Base-by-base conservation (phyloP, 2,113 vertebrate genomes). In the Dendropsophus ebraccatus region DNA sequence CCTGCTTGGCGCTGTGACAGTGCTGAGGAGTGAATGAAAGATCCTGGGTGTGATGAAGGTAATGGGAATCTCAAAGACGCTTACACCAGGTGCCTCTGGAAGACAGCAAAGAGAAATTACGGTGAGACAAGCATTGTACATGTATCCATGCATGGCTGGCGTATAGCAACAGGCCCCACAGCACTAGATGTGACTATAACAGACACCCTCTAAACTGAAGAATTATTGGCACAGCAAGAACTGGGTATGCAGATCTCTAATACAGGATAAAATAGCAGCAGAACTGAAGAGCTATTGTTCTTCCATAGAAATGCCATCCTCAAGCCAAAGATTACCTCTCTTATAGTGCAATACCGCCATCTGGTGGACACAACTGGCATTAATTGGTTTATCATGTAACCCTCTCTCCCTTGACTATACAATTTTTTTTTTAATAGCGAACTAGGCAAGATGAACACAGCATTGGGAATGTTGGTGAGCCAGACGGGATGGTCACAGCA, bases 21-120 rank as follows among this genome's bases (percentile, higher is more conserved):
- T 80, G 84, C 52, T 11, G 76, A 50, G 85, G 67, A 70, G 67
- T 81, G 85, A 87, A 74, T 72, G 37, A 81, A 87, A 87, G 77
- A 74, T 81, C 77, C 72, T 52, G 77, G 50, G 78, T 81, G 85
- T 74, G 52, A 81, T 87, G 78, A 62, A 0, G 78, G 85, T 87
- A 56, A 74, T 72, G 52, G 19, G 13, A 4, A 52, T 50, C 28
- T 67, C 30, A 28, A 28, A 60, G 78, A 58, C n/a, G 67, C 19
- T 81, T 87, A 87, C 85, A 87, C 85, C 85, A 87, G 78, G 85
- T 74, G 85, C 23, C 78, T 87, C 78, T 81, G 69, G 25, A 37
- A 37, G 30, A 30, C 19, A 23, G 4, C 4, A 23, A 70, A 70
- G 19, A 13, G 12, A 65, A 13, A 14, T 14, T 13, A 28, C 13